These are phyloP conservation scores for Australoheros scitulus DNA, from an alignment of 2,113 vertebrate species.

Conservation along the genomic window DNA sequence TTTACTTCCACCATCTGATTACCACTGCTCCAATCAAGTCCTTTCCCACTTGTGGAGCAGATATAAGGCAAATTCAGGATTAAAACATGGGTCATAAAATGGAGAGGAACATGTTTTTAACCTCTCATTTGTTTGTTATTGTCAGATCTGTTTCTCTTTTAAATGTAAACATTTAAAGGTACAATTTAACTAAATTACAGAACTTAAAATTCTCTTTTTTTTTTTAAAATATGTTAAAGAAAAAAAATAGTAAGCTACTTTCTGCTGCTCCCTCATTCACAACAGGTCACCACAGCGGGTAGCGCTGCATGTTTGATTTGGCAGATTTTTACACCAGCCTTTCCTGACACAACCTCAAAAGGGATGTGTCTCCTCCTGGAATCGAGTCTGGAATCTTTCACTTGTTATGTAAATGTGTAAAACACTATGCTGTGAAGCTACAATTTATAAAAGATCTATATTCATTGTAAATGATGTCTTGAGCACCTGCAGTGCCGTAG, in stretches of 20 bases:
- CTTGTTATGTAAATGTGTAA: not conserved
- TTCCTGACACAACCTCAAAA: not conserved
- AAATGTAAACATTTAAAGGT: not conserved
- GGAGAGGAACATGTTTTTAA: not conserved
- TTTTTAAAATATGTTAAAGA: not conserved
- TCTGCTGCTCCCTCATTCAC: not conserved
- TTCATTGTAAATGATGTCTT: not conserved
- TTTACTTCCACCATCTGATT: not conserved
- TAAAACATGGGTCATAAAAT: not conserved
- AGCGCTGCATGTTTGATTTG: not conserved
- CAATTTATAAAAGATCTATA: not conserved
- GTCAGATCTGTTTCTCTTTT: not conserved
- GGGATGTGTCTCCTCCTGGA: no score
- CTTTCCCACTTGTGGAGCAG: not conserved
- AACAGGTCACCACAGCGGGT: not conserved
- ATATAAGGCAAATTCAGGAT: slow-evolving; percentile 1
- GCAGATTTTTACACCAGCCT: not conserved
- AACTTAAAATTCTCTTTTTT: no score
- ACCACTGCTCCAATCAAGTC: not conserved
- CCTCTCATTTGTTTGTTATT: not conserved
- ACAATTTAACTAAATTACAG: no score
- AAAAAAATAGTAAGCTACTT: not conserved
- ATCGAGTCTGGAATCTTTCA: no score
- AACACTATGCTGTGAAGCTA: not conserved
- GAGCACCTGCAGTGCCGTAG: not conserved